Evolutionary conservation across 2,113 vertebrate genomes (phyloP).

Genomic region (human): DNA sequence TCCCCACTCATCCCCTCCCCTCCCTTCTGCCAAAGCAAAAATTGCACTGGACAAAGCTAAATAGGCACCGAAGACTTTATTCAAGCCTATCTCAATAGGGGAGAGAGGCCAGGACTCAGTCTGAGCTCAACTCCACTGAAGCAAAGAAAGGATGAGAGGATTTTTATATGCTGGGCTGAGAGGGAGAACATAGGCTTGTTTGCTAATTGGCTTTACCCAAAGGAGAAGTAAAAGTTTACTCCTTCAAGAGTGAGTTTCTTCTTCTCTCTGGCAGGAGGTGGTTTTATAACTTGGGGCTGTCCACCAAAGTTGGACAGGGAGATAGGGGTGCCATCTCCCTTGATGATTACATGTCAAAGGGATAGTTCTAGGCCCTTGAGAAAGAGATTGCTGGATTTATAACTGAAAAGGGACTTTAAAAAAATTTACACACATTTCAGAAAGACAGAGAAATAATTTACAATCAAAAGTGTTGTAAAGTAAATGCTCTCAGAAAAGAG

Average conservation of each 20-base stretch:
- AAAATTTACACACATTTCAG: background rate
- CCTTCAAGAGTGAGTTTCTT: background rate
- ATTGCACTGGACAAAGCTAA: background rate
- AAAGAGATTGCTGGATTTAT: background rate
- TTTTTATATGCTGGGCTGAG: background rate
- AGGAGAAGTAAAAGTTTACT: background rate
- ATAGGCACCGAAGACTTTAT: background rate
- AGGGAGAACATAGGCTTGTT: background rate
- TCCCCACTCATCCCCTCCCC: no score
- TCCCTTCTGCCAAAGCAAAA: background rate
- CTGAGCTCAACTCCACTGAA: background rate
- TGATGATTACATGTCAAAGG: background rate
- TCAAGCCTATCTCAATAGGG: background rate
- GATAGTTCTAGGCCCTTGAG: background rate
- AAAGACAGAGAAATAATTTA: background rate
- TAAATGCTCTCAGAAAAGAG: background rate
- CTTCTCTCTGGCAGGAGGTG: background rate
- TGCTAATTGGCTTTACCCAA: background rate
- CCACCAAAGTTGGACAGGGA: background rate
- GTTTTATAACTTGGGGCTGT: background rate
- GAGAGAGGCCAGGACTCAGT: background rate
- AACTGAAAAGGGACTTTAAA: background rate
- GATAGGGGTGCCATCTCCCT: fast-evolving
- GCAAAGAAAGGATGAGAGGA: background rate
- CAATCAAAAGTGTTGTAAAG: background rate